These are phyloP conservation scores for Apogon talboti DNA, from an alignment of 2,797 vertebrate species.

Conservation along the genomic window DNA sequence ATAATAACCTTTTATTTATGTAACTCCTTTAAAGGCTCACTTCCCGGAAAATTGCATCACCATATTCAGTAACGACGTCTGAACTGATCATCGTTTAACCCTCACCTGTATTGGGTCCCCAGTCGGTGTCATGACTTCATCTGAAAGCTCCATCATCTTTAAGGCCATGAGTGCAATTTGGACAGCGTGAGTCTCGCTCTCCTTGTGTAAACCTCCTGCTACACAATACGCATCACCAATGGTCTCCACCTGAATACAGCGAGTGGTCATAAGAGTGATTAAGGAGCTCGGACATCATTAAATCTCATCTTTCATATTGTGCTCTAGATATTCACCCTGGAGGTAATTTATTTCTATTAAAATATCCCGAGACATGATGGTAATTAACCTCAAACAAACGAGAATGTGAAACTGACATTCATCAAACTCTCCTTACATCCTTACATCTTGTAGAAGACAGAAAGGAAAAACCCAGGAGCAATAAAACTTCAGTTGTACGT, in stretches of 20 bases:
- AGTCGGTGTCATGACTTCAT: slow-evolving; percentile 93
- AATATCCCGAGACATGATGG: slow-evolving; percentile 16
- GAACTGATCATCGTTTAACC: slow-evolving; percentile 27
- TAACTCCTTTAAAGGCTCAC: no score
- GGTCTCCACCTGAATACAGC: slow-evolving; percentile 92
- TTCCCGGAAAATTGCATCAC: slow-evolving; percentile 19
- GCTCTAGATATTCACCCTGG: not conserved
- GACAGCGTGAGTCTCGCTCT: slow-evolving; percentile 93
- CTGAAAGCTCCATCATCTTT: slow-evolving; percentile 98
- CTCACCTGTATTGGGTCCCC: slow-evolving; percentile 95
- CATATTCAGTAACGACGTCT: slow-evolving; percentile 12
- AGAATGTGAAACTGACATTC: slow-evolving; percentile 38
- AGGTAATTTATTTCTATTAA: slow-evolving; percentile 3
- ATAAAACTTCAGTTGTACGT: slow-evolving; percentile 43
- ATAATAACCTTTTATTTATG: no score
- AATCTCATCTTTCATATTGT: not conserved
- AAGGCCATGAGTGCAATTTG: slow-evolving; percentile 96
- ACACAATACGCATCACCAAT: slow-evolving; percentile 99
- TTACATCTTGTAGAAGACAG: slow-evolving; percentile 31
- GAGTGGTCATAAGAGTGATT: slow-evolving; percentile 17
- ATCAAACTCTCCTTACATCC: slow-evolving; percentile 30
- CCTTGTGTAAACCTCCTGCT: slow-evolving; percentile 95
- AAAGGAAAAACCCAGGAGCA: slow-evolving; percentile 21
- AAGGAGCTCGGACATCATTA: not conserved
- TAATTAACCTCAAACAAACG: slow-evolving; percentile 21